Percentiles rank a stretch among this genome's conserved stretches.
These are phyloP conservation scores for Solenopsis fugax DNA, from an alignment of 1,140 invertebrate genomes.

Conservation along the genomic window DNA sequence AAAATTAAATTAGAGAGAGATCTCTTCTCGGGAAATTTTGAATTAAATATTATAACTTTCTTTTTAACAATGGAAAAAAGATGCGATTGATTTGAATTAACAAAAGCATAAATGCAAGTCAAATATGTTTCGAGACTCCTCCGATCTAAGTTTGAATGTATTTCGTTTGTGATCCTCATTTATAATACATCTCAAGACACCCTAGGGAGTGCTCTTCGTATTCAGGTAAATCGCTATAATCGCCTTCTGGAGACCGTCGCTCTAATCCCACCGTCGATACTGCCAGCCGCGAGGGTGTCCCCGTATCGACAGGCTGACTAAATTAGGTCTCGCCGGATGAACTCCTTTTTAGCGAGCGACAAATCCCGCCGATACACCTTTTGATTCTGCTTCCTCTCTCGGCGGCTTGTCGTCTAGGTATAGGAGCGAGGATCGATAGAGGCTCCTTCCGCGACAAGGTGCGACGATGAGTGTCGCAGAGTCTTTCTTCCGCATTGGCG, in stretches of 20 bases:
- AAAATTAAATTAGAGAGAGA: neutral
- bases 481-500: slow-evolving; percentile 61
- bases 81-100: neutral
- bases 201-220: neutral
- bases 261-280: slow-evolving; percentile 21
- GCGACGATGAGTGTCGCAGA: slow-evolving; percentile 54
- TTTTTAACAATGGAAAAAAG: neutral
- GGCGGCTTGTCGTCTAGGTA: slow-evolving; percentile 47
- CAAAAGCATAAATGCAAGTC: neutral
- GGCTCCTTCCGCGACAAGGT: slow-evolving; percentile 65
- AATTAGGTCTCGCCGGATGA: slow-evolving; percentile 41
- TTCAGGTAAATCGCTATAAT: slow-evolving; percentile 17
- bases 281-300: neutral
- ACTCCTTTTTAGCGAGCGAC: slow-evolving; percentile 17
- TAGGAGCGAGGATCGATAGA: slow-evolving; percentile 70
- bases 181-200: neutral
- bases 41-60: neutral
- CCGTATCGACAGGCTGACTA: slow-evolving; percentile 16
- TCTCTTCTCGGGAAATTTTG: neutral
- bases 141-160: neutral
- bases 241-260: neutral
- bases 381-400: slow-evolving; percentile 46
- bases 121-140: neutral
- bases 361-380: slow-evolving; percentile 13
- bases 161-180: neutral